These are phyloP conservation scores for Crotalus viridis DNA, from an alignment of 2,113 vertebrate species.

Conservation along the genomic window DNA sequence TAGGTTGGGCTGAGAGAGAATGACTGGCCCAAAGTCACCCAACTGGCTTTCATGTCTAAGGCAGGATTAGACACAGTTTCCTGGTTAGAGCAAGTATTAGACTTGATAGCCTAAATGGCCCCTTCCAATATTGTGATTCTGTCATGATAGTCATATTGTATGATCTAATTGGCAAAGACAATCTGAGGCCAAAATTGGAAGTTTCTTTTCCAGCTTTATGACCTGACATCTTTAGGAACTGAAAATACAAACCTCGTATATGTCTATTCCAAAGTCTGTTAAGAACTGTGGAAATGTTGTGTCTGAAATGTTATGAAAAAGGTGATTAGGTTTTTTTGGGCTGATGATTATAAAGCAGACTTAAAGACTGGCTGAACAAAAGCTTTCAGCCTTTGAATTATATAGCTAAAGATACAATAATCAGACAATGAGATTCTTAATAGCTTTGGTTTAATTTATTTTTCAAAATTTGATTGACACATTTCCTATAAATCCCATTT, in stretches of 20 bases:
- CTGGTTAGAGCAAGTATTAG: background rate
- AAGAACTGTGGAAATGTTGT: background rate
- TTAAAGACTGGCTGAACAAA: background rate
- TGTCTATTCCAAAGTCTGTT: background rate
- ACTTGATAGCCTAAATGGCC: background rate
- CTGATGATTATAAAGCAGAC: background rate
- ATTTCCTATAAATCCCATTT: background rate
- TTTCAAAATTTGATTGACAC: background rate
- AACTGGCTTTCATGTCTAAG: background rate
- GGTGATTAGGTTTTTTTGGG: background rate
- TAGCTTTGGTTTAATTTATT: background rate
- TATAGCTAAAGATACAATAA: background rate
- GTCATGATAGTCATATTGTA: background rate
- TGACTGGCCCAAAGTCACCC: background rate
- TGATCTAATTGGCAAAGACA: background rate
- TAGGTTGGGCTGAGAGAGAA: background rate
- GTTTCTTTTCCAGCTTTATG: background rate
- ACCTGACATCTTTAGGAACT: background rate
- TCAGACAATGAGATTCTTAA: background rate
- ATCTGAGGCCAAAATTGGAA: too few species aligned
- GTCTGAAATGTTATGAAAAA: background rate
- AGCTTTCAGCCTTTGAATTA: background rate
- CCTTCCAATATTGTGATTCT: background rate
- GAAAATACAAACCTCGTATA: background rate
- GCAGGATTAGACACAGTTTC: background rate